Base-by-base conservation (phyloP, 2,113 vertebrate genomes). In the Campylomormyrus numenius region DNA sequence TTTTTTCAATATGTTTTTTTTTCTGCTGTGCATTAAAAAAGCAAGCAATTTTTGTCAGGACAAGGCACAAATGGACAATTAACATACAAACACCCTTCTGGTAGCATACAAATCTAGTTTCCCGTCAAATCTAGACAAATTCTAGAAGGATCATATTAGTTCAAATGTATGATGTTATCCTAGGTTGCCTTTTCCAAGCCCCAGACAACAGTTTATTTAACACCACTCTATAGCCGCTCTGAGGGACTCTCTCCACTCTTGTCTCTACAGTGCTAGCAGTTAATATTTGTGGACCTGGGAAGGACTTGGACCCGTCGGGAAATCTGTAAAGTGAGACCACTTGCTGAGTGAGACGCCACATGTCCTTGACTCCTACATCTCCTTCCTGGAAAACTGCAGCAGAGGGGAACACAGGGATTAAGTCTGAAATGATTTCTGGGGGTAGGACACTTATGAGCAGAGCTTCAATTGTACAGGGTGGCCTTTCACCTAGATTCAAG, bases 191-290 rank as follows among this genome's bases (percentile, higher is more conserved):
- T 52, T 50, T 31, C 10, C 0, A 52, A 53, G 15, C n/a, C 8
- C 5, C 11, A 17, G n/a, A 39, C n/a, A 52, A 2, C 27, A 56
- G 85, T 56, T 17, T 87, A 8, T 87, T 52, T 77, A 77, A 77
- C 13, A 5, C 1, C 15, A 15, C 31, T 35, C 8, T 56, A 21
- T 1, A 56, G 24, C 24, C 2, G 62, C 7, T 27, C 74, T 46
- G 45, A 84, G 6, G 42, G 42, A 9, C 45, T 31, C 53, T 87
- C 56, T 62, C 45, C 9, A 56, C 49, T 39, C 42, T 42, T 62
- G 19, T 46, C 45, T 66, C 50, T 13, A n/a, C 87, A 90, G 90
- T 17, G n/a, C 86, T 39, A 58, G 6, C 90, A 90, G 90, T 62
- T 90, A 90, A 83, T 90, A 46, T 88, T 45, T 10, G 24, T 17